Conservation (phyloP, 23 tunicate species). For the Clavelina lepadiformis region DNA sequence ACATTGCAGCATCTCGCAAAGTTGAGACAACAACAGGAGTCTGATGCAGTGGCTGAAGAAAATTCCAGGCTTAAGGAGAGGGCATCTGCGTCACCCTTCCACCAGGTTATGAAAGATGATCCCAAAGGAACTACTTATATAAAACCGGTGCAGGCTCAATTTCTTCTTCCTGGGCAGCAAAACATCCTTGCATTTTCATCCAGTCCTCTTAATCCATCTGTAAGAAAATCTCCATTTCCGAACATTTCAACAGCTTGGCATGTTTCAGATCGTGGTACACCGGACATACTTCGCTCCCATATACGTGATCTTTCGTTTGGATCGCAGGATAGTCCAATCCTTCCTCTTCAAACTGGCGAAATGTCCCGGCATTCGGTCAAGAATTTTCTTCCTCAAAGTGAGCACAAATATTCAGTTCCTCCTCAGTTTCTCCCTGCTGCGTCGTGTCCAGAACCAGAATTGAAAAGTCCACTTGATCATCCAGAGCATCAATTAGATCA, state of each 20-base stretch:
- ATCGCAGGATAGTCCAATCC: slow-evolving; percentile 40
- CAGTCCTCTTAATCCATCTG: background rate
- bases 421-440: background rate
- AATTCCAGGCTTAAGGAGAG: background rate
- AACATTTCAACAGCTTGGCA: slow-evolving; percentile 11
- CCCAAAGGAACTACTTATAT: background rate
- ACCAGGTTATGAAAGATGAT: background rate
- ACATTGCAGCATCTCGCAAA: slow-evolving; percentile 77
- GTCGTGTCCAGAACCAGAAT: slow-evolving; percentile 36
- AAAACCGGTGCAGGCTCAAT: background rate
- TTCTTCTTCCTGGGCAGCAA: background rate
- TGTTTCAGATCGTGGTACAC: slow-evolving; percentile 25
- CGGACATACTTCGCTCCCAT: slow-evolving; percentile 21
- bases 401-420: background rate
- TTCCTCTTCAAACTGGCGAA: slow-evolving; percentile 7
- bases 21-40: slow-evolving; percentile 23
- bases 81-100: slow-evolving; percentile 1
- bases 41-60: slow-evolving; percentile 6
- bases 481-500: slow-evolving; percentile 45
- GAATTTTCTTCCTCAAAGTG: background rate
- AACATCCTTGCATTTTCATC: background rate
- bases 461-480: slow-evolving; percentile 64
- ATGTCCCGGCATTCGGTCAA: background rate
- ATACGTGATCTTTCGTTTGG: slow-evolving; percentile 31
- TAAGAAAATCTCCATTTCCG: background rate